Percentiles rank a stretch among this genome's conserved stretches.
Evolutionary conservation across 2,113 vertebrate genomes (phyloP).

Genomic region (Zapus hudsonius): DNA sequence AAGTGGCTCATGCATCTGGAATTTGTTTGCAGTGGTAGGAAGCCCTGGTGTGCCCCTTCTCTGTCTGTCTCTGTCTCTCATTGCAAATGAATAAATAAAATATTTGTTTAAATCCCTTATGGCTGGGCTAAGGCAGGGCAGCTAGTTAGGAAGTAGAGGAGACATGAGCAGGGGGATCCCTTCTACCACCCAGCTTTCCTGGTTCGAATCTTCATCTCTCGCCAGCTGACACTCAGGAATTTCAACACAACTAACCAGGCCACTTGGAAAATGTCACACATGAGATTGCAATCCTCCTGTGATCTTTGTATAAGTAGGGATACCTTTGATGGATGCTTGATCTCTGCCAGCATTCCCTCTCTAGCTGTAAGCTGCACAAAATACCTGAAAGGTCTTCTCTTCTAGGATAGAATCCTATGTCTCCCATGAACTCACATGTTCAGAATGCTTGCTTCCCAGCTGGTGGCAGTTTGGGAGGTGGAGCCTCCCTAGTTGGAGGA

Average conservation of each 20-base stretch:
- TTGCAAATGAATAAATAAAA: no score
- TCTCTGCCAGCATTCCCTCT: not conserved
- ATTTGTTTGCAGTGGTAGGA: no score
- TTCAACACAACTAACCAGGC: not conserved
- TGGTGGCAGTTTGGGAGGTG: no score
- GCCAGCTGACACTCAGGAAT: not conserved
- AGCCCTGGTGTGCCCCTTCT: no score
- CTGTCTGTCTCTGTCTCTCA: no score
- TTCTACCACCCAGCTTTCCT: no score
- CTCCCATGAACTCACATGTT: no score
- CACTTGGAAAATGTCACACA: not conserved
- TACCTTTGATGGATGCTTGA: not conserved
- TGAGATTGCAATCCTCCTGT: not conserved
- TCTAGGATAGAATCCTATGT: not conserved
- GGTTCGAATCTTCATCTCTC: not conserved
- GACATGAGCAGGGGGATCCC: not conserved
- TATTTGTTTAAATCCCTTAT: no score
- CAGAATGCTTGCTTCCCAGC: no score
- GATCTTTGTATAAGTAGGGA: not conserved
- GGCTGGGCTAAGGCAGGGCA: not conserved
- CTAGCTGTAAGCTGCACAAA: not conserved
- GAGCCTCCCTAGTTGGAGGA: no score
- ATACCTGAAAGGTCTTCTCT: not conserved
- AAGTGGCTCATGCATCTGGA: no score
- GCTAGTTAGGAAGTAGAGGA: not conserved